Evolutionary conservation across 2,113 vertebrate species (phyloP).

Genomic region (Paraplagusia blochii): DNA sequence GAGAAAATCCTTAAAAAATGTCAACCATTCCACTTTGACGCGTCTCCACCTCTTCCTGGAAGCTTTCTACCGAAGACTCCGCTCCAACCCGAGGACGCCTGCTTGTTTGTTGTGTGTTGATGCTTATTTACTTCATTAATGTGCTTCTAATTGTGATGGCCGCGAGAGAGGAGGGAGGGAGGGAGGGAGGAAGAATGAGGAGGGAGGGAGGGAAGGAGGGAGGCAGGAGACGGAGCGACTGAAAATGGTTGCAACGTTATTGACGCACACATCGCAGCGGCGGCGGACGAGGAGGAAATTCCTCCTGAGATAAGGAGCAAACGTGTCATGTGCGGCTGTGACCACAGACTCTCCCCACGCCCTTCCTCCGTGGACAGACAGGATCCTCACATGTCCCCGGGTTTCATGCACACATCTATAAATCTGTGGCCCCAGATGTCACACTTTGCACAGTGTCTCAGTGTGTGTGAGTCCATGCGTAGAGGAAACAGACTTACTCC

Average conservation of each 20-base stretch:
- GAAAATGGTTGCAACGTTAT: conserved; percentile 81
- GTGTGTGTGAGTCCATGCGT: conserved; percentile 23
- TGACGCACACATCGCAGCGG: conserved; percentile 78
- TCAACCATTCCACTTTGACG: no score
- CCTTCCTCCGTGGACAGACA: conserved; percentile 37
- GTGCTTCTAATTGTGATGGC: conserved; percentile 81
- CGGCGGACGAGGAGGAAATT: conserved; percentile 71
- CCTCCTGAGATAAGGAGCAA: conserved; percentile 73
- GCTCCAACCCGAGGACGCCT: neutral
- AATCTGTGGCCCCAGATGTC: conserved; percentile 46
- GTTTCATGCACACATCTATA: neutral
- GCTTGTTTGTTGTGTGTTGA: conserved; percentile 69
- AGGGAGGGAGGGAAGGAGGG: conserved; percentile 75
- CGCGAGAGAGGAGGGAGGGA: conserved; percentile 75
- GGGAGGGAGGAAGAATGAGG: conserved; percentile 74
- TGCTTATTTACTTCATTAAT: conserved; percentile 80
- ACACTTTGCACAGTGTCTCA: conserved; percentile 36
- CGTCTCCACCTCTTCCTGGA: no score
- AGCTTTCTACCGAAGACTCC: no score
- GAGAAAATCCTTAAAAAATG: no score
- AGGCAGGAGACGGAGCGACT: conserved; percentile 68
- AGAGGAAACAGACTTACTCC: conserved; percentile 64
- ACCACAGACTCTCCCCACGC: conserved; percentile 63
- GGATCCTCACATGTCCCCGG: conserved; percentile 43
- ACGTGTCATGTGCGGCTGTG: conserved; percentile 72